These are phyloP conservation scores for Stomatorhinus walkeri DNA, from an alignment of 2,797 vertebrate species.

Conservation along the genomic window DNA sequence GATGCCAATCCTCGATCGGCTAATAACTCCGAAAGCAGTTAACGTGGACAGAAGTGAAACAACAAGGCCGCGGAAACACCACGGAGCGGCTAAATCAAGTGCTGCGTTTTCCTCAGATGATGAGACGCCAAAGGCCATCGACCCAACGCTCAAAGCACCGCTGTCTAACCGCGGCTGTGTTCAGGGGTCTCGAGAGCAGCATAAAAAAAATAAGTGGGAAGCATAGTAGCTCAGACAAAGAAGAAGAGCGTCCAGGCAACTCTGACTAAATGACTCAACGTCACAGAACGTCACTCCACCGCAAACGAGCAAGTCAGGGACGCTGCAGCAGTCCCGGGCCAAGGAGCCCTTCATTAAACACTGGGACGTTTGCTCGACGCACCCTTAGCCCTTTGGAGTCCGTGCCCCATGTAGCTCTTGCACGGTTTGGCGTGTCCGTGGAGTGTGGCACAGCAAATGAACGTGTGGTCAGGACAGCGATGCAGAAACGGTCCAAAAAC, in stretches of 20 bases:
- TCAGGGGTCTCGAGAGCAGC: conserved; percentile 38
- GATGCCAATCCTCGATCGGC: neutral
- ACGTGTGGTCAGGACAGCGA: neutral
- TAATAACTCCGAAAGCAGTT: neutral
- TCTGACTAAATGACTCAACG: conserved; percentile 55
- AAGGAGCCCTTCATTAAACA: neutral
- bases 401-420: neutral
- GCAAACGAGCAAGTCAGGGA: neutral
- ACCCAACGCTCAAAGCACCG: neutral
- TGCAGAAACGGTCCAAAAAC: neutral
- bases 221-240: conserved; percentile 10
- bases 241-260: conserved; percentile 42
- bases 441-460: neutral
- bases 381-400: neutral
- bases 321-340: neutral
- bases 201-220: conserved; percentile 21
- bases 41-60: neutral
- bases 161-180: conserved; percentile 18
- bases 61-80: neutral
- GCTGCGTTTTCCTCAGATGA: neutral
- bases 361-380: neutral
- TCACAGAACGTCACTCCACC: conserved; percentile 50
- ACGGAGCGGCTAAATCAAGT: neutral
- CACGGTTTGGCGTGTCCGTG: neutral
- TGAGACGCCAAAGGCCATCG: neutral